These are phyloP conservation scores for Anguilla rostrata DNA, from an alignment of 2,113 vertebrate genomes.

Conservation along the genomic window DNA sequence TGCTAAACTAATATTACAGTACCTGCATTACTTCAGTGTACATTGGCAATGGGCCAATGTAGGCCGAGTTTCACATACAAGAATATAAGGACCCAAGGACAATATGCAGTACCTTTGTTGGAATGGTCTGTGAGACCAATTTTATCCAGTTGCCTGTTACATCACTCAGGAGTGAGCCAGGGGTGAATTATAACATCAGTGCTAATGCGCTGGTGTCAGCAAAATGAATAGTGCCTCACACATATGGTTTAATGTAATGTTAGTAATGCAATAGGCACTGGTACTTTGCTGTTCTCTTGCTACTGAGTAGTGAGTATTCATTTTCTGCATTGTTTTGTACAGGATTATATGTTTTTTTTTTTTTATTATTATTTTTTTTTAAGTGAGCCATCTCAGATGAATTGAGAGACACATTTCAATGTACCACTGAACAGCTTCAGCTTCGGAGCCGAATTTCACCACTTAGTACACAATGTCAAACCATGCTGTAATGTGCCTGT, in stretches of 20 bases:
- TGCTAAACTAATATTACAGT: neutral
- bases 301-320: neutral
- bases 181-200: neutral
- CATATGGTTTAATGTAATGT: neutral
- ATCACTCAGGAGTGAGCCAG: neutral
- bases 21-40: neutral
- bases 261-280: neutral
- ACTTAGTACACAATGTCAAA: neutral
- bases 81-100: neutral
- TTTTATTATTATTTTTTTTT: no score
- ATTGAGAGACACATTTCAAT: neutral
- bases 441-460: neutral
- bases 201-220: neutral
- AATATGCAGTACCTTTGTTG: neutral
- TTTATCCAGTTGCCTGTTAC: neutral
- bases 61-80: neutral
- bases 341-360: neutral
- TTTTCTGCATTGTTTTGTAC: neutral
- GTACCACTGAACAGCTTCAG: neutral
- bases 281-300: neutral
- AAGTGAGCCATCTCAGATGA: neutral
- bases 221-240: neutral
- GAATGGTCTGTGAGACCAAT: neutral
- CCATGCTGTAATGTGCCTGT: neutral
- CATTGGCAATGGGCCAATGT: neutral